phyloP scores from a whole-genome alignment of 2,797 vertebrate genomes.

The Bucorvus abyssinicus region DNA sequence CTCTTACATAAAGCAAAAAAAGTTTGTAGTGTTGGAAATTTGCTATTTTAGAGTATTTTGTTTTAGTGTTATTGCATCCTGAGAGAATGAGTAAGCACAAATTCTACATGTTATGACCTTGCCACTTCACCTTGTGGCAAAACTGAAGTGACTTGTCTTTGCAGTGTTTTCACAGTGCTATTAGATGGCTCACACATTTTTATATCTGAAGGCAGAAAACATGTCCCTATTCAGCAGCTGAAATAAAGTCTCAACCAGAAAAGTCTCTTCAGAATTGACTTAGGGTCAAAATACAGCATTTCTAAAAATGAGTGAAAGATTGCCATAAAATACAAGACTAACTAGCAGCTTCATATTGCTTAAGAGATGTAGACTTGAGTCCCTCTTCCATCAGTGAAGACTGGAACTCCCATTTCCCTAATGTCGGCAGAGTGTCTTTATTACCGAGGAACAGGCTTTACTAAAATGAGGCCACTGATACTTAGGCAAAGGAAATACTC shows the following conservation, averaged over 20 bases:
- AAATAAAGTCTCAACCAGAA: not conserved
- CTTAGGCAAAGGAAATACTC: not conserved
- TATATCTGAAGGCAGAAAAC: not conserved
- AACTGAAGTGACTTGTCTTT: not conserved
- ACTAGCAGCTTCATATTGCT: not conserved
- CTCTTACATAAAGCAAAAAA: not conserved
- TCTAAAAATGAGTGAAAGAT: not conserved
- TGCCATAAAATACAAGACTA: not conserved
- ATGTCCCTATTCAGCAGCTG: not conserved
- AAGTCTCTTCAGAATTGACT: not conserved
- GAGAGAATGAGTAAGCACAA: not conserved
- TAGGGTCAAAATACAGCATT: not conserved
- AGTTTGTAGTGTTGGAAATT: not conserved
- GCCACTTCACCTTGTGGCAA: not conserved
- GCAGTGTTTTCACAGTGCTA: not conserved
- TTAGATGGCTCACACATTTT: not conserved
- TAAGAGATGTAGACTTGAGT: not conserved
- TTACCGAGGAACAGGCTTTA: not conserved
- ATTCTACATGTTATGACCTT: not conserved
- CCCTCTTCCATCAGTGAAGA: not conserved
- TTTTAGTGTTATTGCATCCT: not conserved
- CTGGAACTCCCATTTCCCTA: not conserved
- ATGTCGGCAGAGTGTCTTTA: not conserved
- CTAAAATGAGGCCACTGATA: not conserved
- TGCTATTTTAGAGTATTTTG: not conserved